Percentiles rank a stretch among this genome's conserved stretches.
Evolutionary conservation across 2,888 invertebrate genomes (phyloP).

Genomic region (Lobophora halterata): DNA sequence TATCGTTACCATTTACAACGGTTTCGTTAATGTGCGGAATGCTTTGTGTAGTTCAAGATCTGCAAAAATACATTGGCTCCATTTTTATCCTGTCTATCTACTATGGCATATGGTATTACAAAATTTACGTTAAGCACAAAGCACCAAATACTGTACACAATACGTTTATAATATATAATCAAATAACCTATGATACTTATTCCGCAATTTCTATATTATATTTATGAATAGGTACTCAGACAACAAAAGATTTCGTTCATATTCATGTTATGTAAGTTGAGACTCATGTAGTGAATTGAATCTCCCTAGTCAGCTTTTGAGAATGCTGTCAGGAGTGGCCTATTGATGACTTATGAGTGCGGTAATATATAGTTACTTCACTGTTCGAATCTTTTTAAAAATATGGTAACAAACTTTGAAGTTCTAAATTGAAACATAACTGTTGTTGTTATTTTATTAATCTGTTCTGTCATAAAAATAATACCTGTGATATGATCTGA

Average conservation of each 20-base stretch:
- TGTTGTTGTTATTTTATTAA: too few species aligned
- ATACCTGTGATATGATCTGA: too few species aligned
- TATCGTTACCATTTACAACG: too few species aligned
- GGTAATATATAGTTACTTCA: conserved; percentile 62
- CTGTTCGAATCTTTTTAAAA: conserved; percentile 43
- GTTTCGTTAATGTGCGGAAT: too few species aligned
- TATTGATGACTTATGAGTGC: conserved; percentile 48
- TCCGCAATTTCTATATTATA: conserved; percentile 48
- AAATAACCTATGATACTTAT: conserved; percentile 41
- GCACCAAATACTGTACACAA: too few species aligned
- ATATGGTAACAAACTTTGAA: conserved; percentile 33
- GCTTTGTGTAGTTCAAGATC: too few species aligned
- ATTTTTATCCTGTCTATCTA: too few species aligned
- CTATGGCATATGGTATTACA: too few species aligned
- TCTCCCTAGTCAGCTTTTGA: conserved; percentile 52
- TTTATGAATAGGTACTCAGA: conserved; percentile 60
- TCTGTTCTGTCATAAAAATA: too few species aligned
- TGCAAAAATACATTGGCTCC: too few species aligned
- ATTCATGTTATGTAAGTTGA: conserved; percentile 64
- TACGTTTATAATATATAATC: conserved; percentile 27
- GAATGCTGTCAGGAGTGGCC: conserved; percentile 54
- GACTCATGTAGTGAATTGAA: conserved; percentile 50
- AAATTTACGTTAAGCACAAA: too few species aligned
- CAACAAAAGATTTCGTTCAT: conserved; percentile 68
- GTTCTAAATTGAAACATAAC: conserved; percentile 19